Percentiles rank a stretch among this genome's conserved stretches.
Evolutionary conservation across 37 sponge, comb jelly and placozoan genomes (phyloP).

Genomic region (Oopsacas minuta): DNA sequence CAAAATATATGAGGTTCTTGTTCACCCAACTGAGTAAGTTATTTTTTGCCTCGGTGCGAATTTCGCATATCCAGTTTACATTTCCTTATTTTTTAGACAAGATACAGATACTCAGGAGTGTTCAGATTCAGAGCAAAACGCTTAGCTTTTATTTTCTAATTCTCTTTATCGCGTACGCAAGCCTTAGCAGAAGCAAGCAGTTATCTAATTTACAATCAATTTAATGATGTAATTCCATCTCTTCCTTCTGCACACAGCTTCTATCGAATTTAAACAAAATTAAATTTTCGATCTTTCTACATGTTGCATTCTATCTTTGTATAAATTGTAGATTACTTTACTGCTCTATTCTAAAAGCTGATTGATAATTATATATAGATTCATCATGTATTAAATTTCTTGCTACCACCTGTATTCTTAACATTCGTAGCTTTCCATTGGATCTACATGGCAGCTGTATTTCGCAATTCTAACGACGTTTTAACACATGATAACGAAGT

Average conservation of each 20-base stretch:
- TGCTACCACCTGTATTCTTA: no score
- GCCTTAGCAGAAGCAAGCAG: background rate
- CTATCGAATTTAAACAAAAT: background rate
- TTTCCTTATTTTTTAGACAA: background rate
- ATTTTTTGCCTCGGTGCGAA: slow-evolving; percentile 10
- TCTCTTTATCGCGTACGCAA: background rate
- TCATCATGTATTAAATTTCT: slow-evolving; percentile 8
- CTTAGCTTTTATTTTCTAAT: slow-evolving; percentile 15
- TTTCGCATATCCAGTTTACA: background rate
- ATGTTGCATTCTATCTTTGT: slow-evolving; percentile 9
- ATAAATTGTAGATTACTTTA: slow-evolving; percentile 16
- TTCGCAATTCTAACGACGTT: background rate
- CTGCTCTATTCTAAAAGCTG: slow-evolving; percentile 12
- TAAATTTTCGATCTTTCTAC: slow-evolving; percentile 12
- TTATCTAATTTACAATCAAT: background rate
- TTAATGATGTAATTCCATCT: slow-evolving; percentile 8
- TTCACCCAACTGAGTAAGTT: slow-evolving; percentile 1
- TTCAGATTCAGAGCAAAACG: slow-evolving; percentile 1
- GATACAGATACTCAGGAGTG: background rate
- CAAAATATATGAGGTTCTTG: background rate
- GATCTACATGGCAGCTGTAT: background rate
- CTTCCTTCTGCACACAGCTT: background rate
- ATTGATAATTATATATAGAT: background rate
- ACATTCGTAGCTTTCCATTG: no score
- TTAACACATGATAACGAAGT: background rate